Evolutionary conservation across 2,888 invertebrate genomes (phyloP).

Genomic region (Xiphydria camelus): DNA sequence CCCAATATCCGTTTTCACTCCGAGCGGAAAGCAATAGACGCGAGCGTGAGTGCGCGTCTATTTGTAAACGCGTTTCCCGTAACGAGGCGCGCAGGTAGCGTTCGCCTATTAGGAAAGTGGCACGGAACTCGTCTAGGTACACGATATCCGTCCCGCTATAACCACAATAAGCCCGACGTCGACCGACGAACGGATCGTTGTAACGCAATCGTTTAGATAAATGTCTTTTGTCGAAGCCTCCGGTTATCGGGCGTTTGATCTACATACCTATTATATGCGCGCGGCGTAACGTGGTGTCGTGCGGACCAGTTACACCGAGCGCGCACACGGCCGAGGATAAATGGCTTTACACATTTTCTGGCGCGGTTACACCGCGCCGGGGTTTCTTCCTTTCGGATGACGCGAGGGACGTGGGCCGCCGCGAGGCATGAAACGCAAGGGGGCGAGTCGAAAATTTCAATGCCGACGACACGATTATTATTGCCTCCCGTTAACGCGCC

Average conservation of each 20-base stretch:
- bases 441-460: neutral
- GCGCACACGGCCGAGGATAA: neutral
- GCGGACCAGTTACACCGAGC: neutral
- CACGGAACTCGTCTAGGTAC: neutral
- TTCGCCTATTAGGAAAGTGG: neutral
- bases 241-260: constrained; percentile 1
- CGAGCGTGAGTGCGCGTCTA: no score
- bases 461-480: neutral
- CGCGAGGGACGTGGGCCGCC: no score
- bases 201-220: constrained; percentile 1
- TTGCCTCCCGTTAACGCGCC: neutral
- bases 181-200: neutral
- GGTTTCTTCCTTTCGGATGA: no score
- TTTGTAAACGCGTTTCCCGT: no score
- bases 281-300: neutral
- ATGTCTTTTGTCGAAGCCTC: constrained; percentile 1
- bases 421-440: no score
- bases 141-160: no score
- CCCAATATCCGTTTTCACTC: no score
- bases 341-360: neutral
- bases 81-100: no score
- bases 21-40: no score
- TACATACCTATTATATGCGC: constrained; percentile 1
- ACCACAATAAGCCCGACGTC: no score
- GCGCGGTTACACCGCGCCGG: no score